Base-by-base conservation (phyloP, 2,888 invertebrate species). In the Acanthopleura granulata region DNA sequence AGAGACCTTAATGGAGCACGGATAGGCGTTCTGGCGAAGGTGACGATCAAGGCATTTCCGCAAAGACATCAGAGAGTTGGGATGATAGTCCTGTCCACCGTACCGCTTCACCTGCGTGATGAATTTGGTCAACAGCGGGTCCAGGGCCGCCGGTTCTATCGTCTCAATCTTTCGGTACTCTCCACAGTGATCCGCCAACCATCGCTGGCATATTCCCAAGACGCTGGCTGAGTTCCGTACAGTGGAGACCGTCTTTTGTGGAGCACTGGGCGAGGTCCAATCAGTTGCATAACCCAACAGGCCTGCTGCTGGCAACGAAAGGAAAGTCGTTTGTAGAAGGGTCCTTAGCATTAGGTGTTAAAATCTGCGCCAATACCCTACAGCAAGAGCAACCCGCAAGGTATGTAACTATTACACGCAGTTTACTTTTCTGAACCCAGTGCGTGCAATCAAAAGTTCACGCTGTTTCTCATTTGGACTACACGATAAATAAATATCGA, bases 1-100 rank as follows among this genome's bases (percentile, higher is more conserved):
- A 66, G 22, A 22, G 66, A 12, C 16, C 18, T 18, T 22, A 6
- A 66, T 66, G 66, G 66, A 66, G 29, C 16, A 66, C 25, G 25
- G 25, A 25, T 66, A 66, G 25, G 6, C 9, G 29, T 27, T 16
- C 29, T 12, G 66, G 15, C 66, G 18, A 16, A 66, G 29, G 25
- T 66, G 66, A 6, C 66, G 22, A 27, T 66, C 66, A 1, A 66
- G 22, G 29, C 66, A 66, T 27, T 66, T 66, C 66, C 66, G 22
- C 22, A 66, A 14, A 6, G 66, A 22, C 6, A 66, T 6, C 12
- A 66, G 66, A 27, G 66, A 66, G 25, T 66, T 66, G 4, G 66
- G 66, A 14, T 66, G 66, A 27, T 66, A 66, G 18, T 66, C 66
- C 18, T 14, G 15, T 22, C 29, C 29, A 16, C 27, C 22, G 29